Evolutionary conservation across 2,113 vertebrate species (phyloP).

Genomic region (Thamnaconus septentrionalis): DNA sequence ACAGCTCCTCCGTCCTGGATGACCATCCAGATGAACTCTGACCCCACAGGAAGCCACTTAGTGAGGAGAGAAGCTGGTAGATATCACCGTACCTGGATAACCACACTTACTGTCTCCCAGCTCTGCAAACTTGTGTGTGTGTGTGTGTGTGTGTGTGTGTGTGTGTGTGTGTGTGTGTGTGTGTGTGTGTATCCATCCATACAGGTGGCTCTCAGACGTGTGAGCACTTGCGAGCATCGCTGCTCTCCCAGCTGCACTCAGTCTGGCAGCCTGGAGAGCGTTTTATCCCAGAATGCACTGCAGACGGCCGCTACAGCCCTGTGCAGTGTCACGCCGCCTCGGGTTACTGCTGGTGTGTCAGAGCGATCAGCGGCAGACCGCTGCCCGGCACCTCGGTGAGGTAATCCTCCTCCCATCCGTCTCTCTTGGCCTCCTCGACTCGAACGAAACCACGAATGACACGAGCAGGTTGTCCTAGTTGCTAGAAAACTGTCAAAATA

Average conservation of each 20-base stretch:
- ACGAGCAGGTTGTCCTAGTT: too few relatives aligned
- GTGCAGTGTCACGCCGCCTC: constrained; percentile 86
- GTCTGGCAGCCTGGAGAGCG: constrained; percentile 75
- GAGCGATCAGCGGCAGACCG: constrained; percentile 83
- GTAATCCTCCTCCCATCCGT: constrained; percentile 54
- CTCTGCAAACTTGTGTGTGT: too few relatives aligned
- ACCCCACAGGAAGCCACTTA: constrained; percentile 53
- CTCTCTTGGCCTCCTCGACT: too few relatives aligned
- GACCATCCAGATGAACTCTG: constrained; percentile 65
- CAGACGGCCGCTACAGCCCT: constrained; percentile 83
- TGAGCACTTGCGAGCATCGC: constrained; percentile 81
- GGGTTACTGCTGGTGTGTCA: constrained; percentile 89
- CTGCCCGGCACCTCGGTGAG: constrained; percentile 85
- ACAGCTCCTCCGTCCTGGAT: constrained; percentile 65
- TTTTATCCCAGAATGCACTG: constrained; percentile 21
- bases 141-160: too few relatives aligned
- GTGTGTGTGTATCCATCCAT: constrained; percentile 5
- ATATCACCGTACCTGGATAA: not conserved
- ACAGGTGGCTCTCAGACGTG: constrained; percentile 71
- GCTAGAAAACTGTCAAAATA: too few relatives aligned
- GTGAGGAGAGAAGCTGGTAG: constrained; percentile 50
- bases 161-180: not conserved
- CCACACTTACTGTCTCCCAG: too few relatives aligned
- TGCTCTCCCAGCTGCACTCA: constrained; percentile 77
- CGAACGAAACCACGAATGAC: too few relatives aligned